Evolutionary conservation across 2,113 vertebrate species (phyloP), one percentile per base, ranked within the genome.

Genomic region (Ranitomeya imitator): DNA sequence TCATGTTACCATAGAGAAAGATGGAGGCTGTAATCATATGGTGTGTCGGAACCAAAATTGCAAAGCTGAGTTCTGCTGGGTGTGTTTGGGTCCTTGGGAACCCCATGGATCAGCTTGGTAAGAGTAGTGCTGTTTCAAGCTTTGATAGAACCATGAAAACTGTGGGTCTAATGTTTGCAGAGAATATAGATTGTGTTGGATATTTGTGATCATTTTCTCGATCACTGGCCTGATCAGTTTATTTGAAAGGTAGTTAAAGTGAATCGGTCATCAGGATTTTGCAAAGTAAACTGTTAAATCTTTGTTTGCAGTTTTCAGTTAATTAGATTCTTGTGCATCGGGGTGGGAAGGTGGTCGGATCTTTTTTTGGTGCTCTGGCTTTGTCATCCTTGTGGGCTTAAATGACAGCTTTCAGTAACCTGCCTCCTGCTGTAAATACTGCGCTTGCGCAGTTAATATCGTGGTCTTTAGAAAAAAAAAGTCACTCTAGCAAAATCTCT

Each of bases 61-160:
- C 96, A 99, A 99, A 97, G 98, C 98, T 3, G 98, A 99, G 93
- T 99, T 99, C 94, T 99, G 98, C 94, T 99, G 98, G 98, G 98
- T 99, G 90, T 99, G 98, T 93, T 95, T 99, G 93, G 98, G 98
- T 82, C 98, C 98, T 85, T 99, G 98, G 98, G 98, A 99, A 91
- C 98, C 98, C 16, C 98, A 99, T 0, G 98, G 98, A 92, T 99
- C 98, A 91, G 98, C 98, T 93, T 99, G 98, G 98, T 99, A 94
- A 94, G 96, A 3, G 26, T 52, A 81, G 23, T 59, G 7, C 7
- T 52, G 0, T 31, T 31, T 16, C 13, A 61, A 37, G 23, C 4
- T 60, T 60, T 26, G 14, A 23, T 31, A 45, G 6, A 37, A 16
- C 14, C 37, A 14, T 12, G n/a, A 73, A 7, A 37, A 74, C 6